phyloP scores from a whole-genome alignment of 2,888 invertebrate genomes.

The Stenodema calcarata region DNA sequence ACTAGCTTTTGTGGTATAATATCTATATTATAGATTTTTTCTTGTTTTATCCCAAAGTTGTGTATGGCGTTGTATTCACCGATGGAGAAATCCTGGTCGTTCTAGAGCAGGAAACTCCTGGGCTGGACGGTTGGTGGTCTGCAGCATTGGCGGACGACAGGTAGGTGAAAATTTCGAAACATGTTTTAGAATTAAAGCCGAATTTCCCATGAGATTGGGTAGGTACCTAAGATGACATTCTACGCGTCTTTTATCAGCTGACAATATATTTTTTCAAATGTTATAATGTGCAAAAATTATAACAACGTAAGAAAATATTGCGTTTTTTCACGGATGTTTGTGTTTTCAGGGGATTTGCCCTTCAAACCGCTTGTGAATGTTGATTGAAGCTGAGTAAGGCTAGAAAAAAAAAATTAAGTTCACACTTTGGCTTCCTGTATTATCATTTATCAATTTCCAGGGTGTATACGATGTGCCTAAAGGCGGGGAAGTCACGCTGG shows the following conservation, averaged over 20 bases:
- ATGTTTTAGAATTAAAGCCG: too few relatives aligned
- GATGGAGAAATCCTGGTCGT: constrained; percentile 91
- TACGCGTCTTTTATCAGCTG: too few relatives aligned
- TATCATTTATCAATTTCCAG: not conserved
- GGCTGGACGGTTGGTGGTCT: constrained; percentile 96
- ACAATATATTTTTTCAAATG: too few relatives aligned
- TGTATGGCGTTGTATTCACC: constrained; percentile 92
- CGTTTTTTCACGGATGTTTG: not conserved
- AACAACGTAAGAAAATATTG: too few relatives aligned
- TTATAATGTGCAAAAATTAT: too few relatives aligned
- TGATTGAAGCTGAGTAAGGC: constrained; percentile 66
- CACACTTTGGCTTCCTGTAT: too few relatives aligned
- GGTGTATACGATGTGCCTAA: constrained; percentile 70
- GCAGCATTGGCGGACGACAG: constrained; percentile 88
- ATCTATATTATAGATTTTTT: too few relatives aligned
- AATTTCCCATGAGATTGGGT: too few relatives aligned
- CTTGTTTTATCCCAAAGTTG: constrained; percentile 68
- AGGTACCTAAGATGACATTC: too few relatives aligned
- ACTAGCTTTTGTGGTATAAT: too few relatives aligned
- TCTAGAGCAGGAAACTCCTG: constrained; percentile 89
- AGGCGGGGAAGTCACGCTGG: constrained; percentile 73
- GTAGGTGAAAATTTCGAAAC: constrained; percentile 63
- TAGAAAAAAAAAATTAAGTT: too few relatives aligned
- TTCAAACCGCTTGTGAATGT: constrained; percentile 86
- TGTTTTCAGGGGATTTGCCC: constrained; percentile 86